Conservation (phyloP, 2,888 invertebrate species). For the Diplolepis rosae region DNA sequence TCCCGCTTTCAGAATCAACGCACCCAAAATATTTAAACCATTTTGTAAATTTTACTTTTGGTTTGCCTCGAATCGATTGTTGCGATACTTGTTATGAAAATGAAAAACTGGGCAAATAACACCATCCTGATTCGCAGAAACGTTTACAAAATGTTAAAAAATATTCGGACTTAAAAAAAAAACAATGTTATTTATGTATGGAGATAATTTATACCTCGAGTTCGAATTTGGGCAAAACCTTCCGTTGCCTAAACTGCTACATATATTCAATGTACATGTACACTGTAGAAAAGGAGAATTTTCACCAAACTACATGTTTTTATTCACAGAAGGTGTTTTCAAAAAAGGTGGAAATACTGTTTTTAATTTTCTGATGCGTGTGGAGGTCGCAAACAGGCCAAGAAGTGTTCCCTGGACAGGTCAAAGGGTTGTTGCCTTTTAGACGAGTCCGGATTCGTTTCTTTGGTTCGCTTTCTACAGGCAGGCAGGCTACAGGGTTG, state of each 20-base stretch:
- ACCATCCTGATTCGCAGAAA: background rate
- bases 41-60: no score
- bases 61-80: background rate
- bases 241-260: background rate
- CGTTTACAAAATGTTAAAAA: background rate
- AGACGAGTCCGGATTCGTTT: no score
- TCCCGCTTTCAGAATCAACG: no score
- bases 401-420: no score
- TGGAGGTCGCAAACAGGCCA: no score
- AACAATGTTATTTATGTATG: background rate
- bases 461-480: no score
- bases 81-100: background rate
- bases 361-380: background rate
- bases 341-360: constrained; percentile 6
- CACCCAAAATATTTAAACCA: no score
- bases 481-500: no score
- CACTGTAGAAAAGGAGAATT: background rate
- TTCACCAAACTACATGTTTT: background rate
- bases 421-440: no score
- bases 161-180: background rate
- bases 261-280: constrained; percentile 1
- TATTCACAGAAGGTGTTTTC: constrained; percentile 1
- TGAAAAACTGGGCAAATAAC: background rate
- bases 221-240: background rate
- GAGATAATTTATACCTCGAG: background rate